Base-by-base conservation (phyloP, 2,888 invertebrate species). In the Pecten maximus region DNA sequence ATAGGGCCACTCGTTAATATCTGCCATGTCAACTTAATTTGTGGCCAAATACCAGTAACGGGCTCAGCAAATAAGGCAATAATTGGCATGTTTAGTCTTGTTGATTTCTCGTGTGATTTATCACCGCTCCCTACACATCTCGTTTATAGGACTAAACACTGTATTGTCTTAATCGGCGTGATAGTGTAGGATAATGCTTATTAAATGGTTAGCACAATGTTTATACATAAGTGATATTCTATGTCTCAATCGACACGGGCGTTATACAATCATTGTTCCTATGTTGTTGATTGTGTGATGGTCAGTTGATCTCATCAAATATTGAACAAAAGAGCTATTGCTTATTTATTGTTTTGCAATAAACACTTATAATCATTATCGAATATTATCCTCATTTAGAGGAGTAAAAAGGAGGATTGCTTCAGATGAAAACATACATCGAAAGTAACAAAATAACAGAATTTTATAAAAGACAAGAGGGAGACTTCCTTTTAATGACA, bases 21-120 rank as follows among this genome's bases (percentile, higher is more conserved):
- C 74, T 74, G 74, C 74, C 74, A 74, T 74, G 74, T 74, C 74
- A 74, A 74, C 74, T 74, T 74, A 74, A 74, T 74, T 74, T 74
- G 74, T 74, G 74, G 74, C 74, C 74, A 74, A 74, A 74, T 74
- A 74, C 74, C 74, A 74, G 74, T 74, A 74, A 74, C 74, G 74
- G 74, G 74, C 35, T 74, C 74, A 28, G 74, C 74, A 74, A 74
- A 74, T 74, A 74, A 74, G 74, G 74, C 74, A 35, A 74, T 74
- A 74, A 74, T 74, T 74, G 74, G 35, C 74, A 10, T 74, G 35
- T 35, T 74, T 74, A 74, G 74, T 74, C 28, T 28, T 74, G 74
- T 74, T 74, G 74, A 74, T 74, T 74, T 74, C 74, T 28, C 74
- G 74, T 74, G 74, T 74, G 74, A 74, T 74, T 74, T 74, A 74